phyloP scores from a whole-genome alignment of 2,113 vertebrate species.

The Panurus biarmicus region DNA sequence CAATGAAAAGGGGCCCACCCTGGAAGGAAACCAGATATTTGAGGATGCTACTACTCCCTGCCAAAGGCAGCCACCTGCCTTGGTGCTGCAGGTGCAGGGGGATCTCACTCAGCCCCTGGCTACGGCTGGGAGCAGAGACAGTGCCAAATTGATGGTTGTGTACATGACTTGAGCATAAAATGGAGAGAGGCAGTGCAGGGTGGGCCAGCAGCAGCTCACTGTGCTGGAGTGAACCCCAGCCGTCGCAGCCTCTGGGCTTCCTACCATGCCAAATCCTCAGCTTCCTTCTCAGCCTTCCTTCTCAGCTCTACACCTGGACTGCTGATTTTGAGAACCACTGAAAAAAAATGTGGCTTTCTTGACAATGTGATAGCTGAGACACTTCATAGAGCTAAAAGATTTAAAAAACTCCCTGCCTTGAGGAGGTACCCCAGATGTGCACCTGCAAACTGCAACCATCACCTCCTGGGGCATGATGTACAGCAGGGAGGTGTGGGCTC shows the following conservation, averaged over 20 bases:
- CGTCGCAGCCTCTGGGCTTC: accelerated
- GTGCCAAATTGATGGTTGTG: background rate
- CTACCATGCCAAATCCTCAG: background rate
- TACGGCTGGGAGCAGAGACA: background rate
- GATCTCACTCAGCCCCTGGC: background rate
- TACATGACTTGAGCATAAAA: background rate
- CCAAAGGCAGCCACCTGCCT: background rate
- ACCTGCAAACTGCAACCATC: background rate
- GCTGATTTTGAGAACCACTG: background rate
- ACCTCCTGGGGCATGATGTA: accelerated
- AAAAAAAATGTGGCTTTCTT: background rate
- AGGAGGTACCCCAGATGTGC: background rate
- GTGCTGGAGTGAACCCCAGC: accelerated
- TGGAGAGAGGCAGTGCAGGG: background rate
- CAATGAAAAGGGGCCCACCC: background rate
- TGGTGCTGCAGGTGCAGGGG: background rate
- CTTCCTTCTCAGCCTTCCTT: background rate
- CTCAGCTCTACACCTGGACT: background rate
- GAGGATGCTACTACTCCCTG: background rate
- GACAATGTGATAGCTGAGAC: background rate
- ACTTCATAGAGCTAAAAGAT: background rate
- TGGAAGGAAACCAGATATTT: background rate
- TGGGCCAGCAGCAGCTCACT: background rate
- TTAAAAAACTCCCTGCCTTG: background rate
- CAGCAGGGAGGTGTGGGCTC: background rate